A percentile compares a stretch with the other conserved stretches of the same genome.
Conservation (phyloP, 2,888 invertebrate genomes). For the Amblyjoppa proteus region DNA sequence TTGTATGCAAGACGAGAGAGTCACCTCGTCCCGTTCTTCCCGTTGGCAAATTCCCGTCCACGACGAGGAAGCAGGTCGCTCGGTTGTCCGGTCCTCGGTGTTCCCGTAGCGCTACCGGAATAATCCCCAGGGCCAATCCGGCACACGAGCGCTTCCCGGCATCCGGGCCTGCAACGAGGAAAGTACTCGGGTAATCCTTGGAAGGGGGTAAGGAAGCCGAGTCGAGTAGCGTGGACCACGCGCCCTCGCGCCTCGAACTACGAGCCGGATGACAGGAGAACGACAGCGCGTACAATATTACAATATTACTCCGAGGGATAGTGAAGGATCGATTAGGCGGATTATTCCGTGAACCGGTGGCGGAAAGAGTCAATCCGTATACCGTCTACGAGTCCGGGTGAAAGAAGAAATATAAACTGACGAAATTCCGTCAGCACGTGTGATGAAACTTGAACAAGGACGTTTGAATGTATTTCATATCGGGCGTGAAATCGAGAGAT, state of each 20-base stretch:
- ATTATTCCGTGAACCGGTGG: conserved; percentile 28
- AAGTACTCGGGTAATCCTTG: conserved; percentile 71
- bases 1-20: conserved; percentile 17
- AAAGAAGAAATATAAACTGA: conserved; percentile 40
- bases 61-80: conserved; percentile 33
- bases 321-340: conserved; percentile 54
- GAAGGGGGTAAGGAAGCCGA: conserved; percentile 58
- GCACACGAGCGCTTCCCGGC: conserved; percentile 69
- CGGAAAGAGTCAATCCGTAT: conserved; percentile 51
- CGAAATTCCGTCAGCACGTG: conserved; percentile 1
- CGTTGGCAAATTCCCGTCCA: conserved; percentile 4
- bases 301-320: conserved; percentile 12
- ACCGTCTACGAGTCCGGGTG: not conserved
- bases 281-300: conserved; percentile 13
- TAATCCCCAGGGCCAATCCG: conserved; percentile 75
- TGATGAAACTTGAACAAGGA: not conserved
- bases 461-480: conserved; percentile 8
- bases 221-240: conserved; percentile 63
- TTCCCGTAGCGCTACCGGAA: conserved; percentile 19
- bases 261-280: not conserved
- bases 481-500: conserved; percentile 12
- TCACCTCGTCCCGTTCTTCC: conserved; percentile 31
- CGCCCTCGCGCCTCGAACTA: conserved; percentile 39
- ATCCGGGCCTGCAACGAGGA: conserved; percentile 52
- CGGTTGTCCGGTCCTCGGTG: conserved; percentile 45